phyloP scores from a whole-genome alignment of 2,888 invertebrate genomes.

The Drosophila greeni region DNA sequence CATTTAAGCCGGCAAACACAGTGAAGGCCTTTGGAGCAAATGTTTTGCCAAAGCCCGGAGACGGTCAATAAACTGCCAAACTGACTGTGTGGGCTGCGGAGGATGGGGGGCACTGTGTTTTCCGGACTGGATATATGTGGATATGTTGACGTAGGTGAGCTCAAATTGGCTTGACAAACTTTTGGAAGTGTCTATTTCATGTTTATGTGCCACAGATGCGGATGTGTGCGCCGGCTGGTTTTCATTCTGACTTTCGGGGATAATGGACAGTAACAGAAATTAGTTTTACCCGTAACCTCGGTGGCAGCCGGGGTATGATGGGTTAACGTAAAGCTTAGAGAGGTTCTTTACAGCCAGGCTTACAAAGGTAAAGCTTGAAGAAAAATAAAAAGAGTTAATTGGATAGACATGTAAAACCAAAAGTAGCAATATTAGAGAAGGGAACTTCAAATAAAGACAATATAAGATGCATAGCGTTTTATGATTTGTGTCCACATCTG shows the following conservation, averaged over 20 bases:
- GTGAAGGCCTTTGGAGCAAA: slow-evolving; percentile 36
- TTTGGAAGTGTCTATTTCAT: slow-evolving; percentile 32
- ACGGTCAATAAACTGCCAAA: slow-evolving; percentile 44
- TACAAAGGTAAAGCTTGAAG: background rate
- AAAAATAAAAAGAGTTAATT: background rate
- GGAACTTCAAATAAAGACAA: background rate
- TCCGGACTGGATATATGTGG: slow-evolving; percentile 16
- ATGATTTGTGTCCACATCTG: no score
- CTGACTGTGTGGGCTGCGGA: slow-evolving; percentile 14
- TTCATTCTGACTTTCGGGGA: slow-evolving; percentile 16
- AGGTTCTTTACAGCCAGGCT: background rate
- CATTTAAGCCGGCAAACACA: slow-evolving; percentile 61
- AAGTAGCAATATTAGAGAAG: background rate
- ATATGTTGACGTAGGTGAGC: slow-evolving; percentile 27
- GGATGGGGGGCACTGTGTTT: background rate
- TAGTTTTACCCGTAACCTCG: background rate
- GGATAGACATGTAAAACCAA: background rate
- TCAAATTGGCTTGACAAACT: slow-evolving; percentile 44
- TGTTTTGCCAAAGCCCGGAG: slow-evolving; percentile 28
- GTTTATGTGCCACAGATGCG: slow-evolving; percentile 28
- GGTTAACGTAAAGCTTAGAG: background rate
- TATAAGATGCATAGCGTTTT: no score
- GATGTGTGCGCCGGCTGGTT: slow-evolving; percentile 11
- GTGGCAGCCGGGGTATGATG: background rate
- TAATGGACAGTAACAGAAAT: slow-evolving; percentile 15